Evolutionary conservation across 35 echinoderm and acorn worm species (phyloP), one percentile per base, ranked within the genome.

Genomic region (Heliocidaris tuberculata): DNA sequence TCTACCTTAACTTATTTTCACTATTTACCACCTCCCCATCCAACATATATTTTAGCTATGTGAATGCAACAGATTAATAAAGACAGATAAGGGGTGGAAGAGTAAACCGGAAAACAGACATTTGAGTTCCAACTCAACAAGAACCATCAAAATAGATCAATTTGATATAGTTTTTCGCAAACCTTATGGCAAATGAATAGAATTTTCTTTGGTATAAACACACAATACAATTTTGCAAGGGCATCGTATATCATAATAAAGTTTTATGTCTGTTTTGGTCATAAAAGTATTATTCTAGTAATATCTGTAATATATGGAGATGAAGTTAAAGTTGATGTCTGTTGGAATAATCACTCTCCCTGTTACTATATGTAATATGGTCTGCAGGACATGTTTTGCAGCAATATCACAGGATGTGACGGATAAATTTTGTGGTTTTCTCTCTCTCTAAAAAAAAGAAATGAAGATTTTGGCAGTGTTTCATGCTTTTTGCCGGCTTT

Each of bases 211-310:
- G 6, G 27, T 78, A 78, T 78, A 78, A 21, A 21, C 19, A 78
- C 65, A 78, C 65, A 17, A 78, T 78, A 78, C 21, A 78, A 78
- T 7, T 78, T 78, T 78, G 21, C 65, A 78, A 78, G 65, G 65
- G 65, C 21, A 78, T 8, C 21, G 11, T 27, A 78, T 78, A 27
- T 78, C 65, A 78, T 19, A 78, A 78, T n/a, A 78, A 78, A 78
- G 65, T 78, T 78, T 78, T 78, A 78, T 78, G 65, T 78, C 65
- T 78, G 65, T 21, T 78, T 78, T 78, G 21, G 65, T 8, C 21
- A 78, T 78, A 78, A 78, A 78, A 78, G 65, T 78, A 78, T 78
- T 78, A 78, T 78, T n/a, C 65, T 6, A n/a, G 65, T n/a, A 78
- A 78, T 27, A 78, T 78, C 65, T 7, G 65, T 78, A 27, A 78